Evolutionary conservation across 2,113 vertebrate genomes (phyloP).

Genomic region (Hypocryptadius cinnamomeus): DNA sequence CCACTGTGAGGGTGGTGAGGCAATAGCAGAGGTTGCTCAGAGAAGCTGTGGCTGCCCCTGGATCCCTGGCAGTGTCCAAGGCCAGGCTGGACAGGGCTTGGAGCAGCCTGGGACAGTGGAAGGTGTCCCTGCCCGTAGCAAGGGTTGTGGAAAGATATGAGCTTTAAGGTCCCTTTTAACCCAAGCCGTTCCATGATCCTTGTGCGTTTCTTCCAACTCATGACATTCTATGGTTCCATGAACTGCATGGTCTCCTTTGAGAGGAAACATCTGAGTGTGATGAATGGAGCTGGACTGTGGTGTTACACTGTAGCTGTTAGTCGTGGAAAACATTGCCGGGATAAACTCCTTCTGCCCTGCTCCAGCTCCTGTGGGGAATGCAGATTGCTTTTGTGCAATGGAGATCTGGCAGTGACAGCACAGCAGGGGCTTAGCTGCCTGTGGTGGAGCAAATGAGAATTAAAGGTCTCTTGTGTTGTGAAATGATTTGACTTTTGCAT

Average conservation of each 20-base stretch:
- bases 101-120: neutral
- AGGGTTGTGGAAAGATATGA: neutral
- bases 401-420: neutral
- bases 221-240: neutral
- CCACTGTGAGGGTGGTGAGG: neutral
- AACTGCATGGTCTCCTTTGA: neutral
- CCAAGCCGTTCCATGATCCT: neutral
- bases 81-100: neutral
- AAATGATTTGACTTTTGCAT: neutral
- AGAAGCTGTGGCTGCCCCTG: neutral
- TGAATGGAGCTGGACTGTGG: neutral
- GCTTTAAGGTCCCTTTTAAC: neutral
- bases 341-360: neutral
- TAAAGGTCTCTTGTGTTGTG: neutral
- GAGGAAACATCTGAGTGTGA: neutral
- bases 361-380: neutral
- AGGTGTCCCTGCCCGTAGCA: neutral
- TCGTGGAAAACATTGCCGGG: rapidly evolving
- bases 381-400: neutral
- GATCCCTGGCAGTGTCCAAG: neutral
- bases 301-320: neutral
- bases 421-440: neutral
- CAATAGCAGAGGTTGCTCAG: neutral
- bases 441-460: neutral
- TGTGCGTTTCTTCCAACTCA: neutral